Conservation (phyloP, 2,888 invertebrate species). For the Timema podura region DNA sequence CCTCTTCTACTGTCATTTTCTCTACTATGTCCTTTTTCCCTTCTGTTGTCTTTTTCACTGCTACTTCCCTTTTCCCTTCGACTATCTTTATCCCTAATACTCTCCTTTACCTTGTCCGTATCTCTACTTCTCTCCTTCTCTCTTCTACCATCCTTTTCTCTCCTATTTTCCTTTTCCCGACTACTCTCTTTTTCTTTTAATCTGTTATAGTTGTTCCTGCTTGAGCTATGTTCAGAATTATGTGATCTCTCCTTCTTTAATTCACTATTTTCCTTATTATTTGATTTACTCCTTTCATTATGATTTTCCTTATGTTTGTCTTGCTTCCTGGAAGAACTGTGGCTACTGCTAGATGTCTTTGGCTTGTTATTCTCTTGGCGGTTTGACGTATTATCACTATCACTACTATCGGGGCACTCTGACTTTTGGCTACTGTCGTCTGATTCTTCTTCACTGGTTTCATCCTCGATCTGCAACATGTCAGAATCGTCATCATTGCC, state of each 20-base stretch:
- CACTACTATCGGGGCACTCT: too few species aligned
- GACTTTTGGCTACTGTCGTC: background rate
- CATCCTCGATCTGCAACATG: background rate
- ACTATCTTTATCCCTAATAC: conserved; percentile 31
- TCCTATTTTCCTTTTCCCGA: conserved; percentile 28
- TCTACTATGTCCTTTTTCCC: conserved; percentile 34
- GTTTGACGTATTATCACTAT: too few species aligned
- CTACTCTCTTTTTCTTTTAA: conserved; percentile 9
- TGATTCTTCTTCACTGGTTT: background rate
- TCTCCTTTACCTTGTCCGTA: conserved; percentile 17
- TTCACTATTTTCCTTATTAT: conserved; percentile 9
- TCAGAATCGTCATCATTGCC: background rate
- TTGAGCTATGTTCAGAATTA: background rate
- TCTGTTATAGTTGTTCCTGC: background rate
- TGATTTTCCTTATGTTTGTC: conserved; percentile 51
- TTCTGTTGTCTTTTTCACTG: conserved; percentile 33
- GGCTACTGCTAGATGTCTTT: background rate
- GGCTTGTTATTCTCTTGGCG: too few species aligned
- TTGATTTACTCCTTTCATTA: conserved; percentile 55
- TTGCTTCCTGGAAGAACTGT: conserved; percentile 42
- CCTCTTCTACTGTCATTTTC: conserved; percentile 26
- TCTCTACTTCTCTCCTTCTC: background rate
- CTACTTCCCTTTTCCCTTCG: conserved; percentile 22
- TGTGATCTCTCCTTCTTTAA: background rate
- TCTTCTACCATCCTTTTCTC: conserved; percentile 18